Base-by-base conservation (phyloP, 1,140 invertebrate species). In the Eciton burchellii region DNA sequence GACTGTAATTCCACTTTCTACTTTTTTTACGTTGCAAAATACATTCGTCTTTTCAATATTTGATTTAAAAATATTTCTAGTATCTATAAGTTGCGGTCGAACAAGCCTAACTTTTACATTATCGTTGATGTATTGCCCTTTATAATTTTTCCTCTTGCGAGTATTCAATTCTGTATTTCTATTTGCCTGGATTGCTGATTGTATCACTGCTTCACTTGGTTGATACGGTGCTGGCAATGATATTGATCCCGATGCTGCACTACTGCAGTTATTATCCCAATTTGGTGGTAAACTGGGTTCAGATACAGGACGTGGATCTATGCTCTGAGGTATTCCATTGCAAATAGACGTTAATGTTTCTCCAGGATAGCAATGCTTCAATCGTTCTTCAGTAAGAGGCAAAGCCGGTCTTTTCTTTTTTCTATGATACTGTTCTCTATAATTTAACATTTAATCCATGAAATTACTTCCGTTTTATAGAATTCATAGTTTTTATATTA, bases 61-160 rank as follows among this genome's bases (percentile, higher is more conserved):
- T 54, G 59, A 82, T 35, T 60, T 88, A n/a, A 57, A 59, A 12
- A 92, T 84, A 57, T 65, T 89, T 52, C 73, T 92, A 16, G 92
- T 93, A 49, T 93, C 89, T 21, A 93, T 77, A 29, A 93, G 83
- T 66, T 86, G 83, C 8, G 91, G 92, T 54, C 89, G 88, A 35
- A 91, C 70, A 29, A 90, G 14, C 83, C 82, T 90, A n/a, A 89
- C 63, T 84, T 89, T 92, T 0, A 59, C 11, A 19, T 24, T 16
- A n/a, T 86, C 49, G 1, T 84, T 71, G 12, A 91, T 79, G 21
- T 29, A 49, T 26, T 71, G 84, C 19, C 91, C 92, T 85, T 90
- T 93, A 21, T 93, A 93, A 91, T 93, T 93, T 81, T 90, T 93
- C 43, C 84, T 79, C 54, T 93, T 93, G 29, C 29, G 29, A 21